These are phyloP conservation scores for Cynoglossus semilaevis DNA, from an alignment of 2,113 vertebrate genomes.

Conservation along the genomic window DNA sequence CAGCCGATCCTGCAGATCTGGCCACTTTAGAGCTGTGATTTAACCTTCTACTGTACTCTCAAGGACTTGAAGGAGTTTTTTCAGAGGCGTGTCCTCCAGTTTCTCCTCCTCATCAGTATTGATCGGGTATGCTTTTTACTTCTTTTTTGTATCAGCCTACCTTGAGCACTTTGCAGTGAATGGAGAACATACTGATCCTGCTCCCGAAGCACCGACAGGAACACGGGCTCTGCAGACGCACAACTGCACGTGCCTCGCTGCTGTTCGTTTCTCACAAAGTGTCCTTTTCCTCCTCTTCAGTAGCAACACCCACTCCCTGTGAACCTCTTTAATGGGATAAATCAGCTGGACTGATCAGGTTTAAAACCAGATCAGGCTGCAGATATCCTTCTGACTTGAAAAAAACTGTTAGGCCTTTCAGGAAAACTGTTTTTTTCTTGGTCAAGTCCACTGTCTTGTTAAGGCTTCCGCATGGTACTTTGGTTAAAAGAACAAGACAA, in stretches of 20 bases:
- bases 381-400: slow-evolving; percentile 36
- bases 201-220: slow-evolving; percentile 80
- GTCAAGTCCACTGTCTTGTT: slow-evolving; percentile 44
- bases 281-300: slow-evolving; percentile 54
- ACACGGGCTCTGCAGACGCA: slow-evolving; percentile 66
- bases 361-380: slow-evolving; percentile 64
- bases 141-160: slow-evolving; percentile 55
- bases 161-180: slow-evolving; percentile 71
- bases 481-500: slow-evolving; percentile 84
- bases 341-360: slow-evolving; percentile 66
- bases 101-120: slow-evolving; percentile 16
- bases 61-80: slow-evolving; percentile 28
- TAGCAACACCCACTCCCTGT: slow-evolving; percentile 35
- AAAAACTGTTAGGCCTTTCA: slow-evolving; percentile 24
- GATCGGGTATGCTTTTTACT: slow-evolving; percentile 42
- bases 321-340: slow-evolving; percentile 80
- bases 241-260: slow-evolving; percentile 54
- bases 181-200: slow-evolving; percentile 80
- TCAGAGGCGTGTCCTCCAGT: slow-evolving; percentile 25
- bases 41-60: slow-evolving; percentile 6
- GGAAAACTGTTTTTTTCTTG: slow-evolving; percentile 34
- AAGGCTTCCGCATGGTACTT: slow-evolving; percentile 82
- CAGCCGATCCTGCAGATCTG: slow-evolving; percentile 13
- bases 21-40: slow-evolving; percentile 29
- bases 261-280: slow-evolving; percentile 29